Conservation (phyloP, 2,113 vertebrate genomes). For the Heliornis fulica region DNA sequence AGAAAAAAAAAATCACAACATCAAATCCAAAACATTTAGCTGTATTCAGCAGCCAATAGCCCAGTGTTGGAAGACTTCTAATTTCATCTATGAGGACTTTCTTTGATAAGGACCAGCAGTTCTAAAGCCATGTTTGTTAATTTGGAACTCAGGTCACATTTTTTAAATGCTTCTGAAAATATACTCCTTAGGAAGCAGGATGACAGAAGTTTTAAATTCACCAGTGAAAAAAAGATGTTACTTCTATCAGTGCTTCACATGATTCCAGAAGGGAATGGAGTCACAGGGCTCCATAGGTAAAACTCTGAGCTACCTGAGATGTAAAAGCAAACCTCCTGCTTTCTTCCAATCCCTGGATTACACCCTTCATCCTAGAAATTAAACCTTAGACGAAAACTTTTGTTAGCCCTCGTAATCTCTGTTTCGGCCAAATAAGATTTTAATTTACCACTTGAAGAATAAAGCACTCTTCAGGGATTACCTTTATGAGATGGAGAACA, state of each 20-base stretch:
- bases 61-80: not conserved
- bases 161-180: not conserved
- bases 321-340: not conserved
- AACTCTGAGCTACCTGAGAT: not conserved
- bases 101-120: too few relatives aligned
- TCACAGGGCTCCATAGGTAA: not conserved
- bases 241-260: not conserved
- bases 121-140: not conserved
- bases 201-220: not conserved
- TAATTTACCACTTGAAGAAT: not conserved
- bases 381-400: not conserved
- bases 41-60: not conserved
- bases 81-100: not conserved
- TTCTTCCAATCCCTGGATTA: not conserved
- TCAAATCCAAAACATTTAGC: not conserved
- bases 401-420: not conserved
- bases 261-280: not conserved
- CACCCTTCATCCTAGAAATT: not conserved
- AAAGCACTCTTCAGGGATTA: not conserved
- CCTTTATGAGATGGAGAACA: not conserved
- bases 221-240: not conserved
- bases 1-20: not conserved
- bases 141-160: not conserved
- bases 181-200: not conserved
- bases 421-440: not conserved